A percentile compares a stretch with the other conserved stretches of the same genome.
Evolutionary conservation across 2,888 invertebrate genomes (phyloP).

Genomic region (Cataglyphis rosenhaueri): DNA sequence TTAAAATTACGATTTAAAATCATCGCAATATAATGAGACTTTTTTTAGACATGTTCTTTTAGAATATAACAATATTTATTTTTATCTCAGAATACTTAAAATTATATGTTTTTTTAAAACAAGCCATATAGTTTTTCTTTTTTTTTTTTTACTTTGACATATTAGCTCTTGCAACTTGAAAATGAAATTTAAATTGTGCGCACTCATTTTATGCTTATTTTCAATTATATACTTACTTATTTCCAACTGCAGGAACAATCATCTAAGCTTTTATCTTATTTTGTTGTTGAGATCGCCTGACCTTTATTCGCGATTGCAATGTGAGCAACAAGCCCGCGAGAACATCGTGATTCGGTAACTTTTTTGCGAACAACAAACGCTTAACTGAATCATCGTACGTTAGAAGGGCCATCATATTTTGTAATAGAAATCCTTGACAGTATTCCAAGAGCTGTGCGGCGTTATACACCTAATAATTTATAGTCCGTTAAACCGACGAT

Average conservation of each 20-base stretch:
- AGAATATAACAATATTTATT: conserved; percentile 12
- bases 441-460: conserved; percentile 94
- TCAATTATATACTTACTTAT: neutral
- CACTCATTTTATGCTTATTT: neutral
- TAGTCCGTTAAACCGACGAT: conserved; percentile 3
- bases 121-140: neutral
- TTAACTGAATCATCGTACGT: conserved; percentile 97
- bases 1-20: neutral
- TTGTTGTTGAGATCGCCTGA: conserved; percentile 85
- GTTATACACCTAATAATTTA: conserved; percentile 91
- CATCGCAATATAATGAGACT: neutral
- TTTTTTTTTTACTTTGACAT: neutral
- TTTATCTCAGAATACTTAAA: neutral
- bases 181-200: neutral
- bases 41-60: neutral
- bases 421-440: conserved; percentile 95
- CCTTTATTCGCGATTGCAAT: conserved; percentile 93
- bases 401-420: conserved; percentile 97
- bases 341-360: conserved; percentile 95
- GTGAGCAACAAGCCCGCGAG: conserved; percentile 93
- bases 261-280: conserved; percentile 72
- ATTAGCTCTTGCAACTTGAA: neutral
- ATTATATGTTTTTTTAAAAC: conserved; percentile 5
- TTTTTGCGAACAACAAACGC: conserved; percentile 94
- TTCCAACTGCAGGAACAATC: neutral